Percentiles rank a stretch among this genome's conserved stretches.
Conservation (phyloP, 1,140 invertebrate genomes). For the Aleiodes sp. region DNA sequence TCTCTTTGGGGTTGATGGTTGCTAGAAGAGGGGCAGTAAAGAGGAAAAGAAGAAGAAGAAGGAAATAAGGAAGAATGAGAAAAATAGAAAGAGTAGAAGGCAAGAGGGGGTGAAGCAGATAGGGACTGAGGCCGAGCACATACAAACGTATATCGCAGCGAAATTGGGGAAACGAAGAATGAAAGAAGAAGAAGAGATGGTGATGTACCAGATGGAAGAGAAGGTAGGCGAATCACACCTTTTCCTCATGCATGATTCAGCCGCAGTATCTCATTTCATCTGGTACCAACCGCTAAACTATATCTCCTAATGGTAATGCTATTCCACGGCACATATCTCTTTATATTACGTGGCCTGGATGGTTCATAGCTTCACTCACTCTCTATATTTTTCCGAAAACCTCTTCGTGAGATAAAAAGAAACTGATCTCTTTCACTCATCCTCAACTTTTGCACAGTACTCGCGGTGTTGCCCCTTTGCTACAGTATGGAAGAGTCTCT, state of each 20-base stretch:
- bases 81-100: not conserved
- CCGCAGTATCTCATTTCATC: slow-evolving; percentile 67
- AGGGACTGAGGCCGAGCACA: not conserved
- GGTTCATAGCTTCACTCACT: slow-evolving; percentile 50
- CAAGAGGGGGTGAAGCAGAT: not conserved
- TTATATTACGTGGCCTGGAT: slow-evolving; percentile 62
- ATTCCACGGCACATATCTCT: slow-evolving; percentile 64
- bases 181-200: slow-evolving; percentile 29
- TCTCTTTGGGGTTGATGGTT: not conserved
- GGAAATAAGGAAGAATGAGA: slow-evolving; percentile 12
- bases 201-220: slow-evolving; percentile 20
- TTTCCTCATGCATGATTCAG: slow-evolving; percentile 67
- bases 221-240: slow-evolving; percentile 58
- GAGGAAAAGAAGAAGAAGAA: slow-evolving; percentile 7
- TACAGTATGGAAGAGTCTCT: slow-evolving; percentile 6
- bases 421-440: slow-evolving; percentile 11
- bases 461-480: not conserved
- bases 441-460: not conserved
- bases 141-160: slow-evolving; percentile 13
- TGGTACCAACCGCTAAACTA: slow-evolving; percentile 62
- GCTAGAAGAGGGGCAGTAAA: slow-evolving; percentile 23
- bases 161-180: slow-evolving; percentile 28
- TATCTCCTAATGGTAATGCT: slow-evolving; percentile 67
- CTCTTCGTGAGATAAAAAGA: slow-evolving; percentile 22
- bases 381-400: slow-evolving; percentile 37